A percentile compares a stretch with the other conserved stretches of the same genome.
Evolutionary conservation across 2,113 vertebrate genomes (phyloP).

Genomic region (Gorsachius goisagi): DNA sequence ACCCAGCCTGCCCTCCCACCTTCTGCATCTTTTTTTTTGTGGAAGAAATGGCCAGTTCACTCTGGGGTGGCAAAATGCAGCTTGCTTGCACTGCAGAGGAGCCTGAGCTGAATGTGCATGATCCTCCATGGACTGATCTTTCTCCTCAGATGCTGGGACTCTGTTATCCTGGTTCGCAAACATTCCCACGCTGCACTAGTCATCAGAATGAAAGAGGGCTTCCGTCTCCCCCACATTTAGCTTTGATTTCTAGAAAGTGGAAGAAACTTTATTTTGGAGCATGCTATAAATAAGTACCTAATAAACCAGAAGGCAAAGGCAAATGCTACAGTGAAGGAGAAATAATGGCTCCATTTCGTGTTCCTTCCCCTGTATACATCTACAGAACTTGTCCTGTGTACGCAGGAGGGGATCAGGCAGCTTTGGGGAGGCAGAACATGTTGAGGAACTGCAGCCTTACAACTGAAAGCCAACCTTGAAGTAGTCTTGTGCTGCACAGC

Average conservation of each 20-base stretch:
- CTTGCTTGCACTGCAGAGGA: neutral
- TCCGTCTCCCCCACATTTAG: neutral
- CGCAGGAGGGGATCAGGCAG: neutral
- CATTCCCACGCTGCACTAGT: neutral
- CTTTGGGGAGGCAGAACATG: neutral
- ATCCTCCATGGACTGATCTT: neutral
- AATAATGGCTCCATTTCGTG: neutral
- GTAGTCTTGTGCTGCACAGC: neutral
- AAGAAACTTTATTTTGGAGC: neutral
- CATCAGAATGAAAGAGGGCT: neutral
- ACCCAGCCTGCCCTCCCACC: fast-evolving
- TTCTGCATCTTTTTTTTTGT: neutral
- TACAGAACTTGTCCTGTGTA: neutral
- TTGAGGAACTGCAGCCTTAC: neutral
- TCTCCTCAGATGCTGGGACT: neutral
- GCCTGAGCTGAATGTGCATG: neutral
- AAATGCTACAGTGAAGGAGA: neutral
- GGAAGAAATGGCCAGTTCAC: neutral
- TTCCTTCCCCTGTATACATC: neutral
- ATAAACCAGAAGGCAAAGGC: neutral
- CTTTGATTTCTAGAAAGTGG: neutral
- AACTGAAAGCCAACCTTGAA: neutral
- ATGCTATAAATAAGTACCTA: neutral
- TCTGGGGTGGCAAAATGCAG: neutral
- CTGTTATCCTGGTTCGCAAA: neutral